phyloP scores from a whole-genome alignment of 2,888 invertebrate genomes.

The Aricia artaxerxes region DNA sequence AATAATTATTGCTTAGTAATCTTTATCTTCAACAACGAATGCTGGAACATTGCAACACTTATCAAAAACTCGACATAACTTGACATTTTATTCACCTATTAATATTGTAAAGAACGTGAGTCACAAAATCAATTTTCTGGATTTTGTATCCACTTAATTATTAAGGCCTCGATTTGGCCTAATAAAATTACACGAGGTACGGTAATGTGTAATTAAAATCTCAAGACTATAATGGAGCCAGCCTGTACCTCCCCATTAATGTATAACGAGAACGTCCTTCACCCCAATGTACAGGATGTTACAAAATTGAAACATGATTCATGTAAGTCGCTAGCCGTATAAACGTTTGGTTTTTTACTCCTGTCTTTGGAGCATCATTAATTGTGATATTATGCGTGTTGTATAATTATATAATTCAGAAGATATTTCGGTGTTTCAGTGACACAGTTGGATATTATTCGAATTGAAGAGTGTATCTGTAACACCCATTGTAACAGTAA shows the following conservation, averaged over 20 bases:
- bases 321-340: neutral
- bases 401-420: too few relatives aligned
- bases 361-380: too few relatives aligned
- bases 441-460: too few relatives aligned
- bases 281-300: neutral
- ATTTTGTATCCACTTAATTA: neutral
- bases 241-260: constrained; percentile 1
- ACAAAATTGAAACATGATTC: neutral
- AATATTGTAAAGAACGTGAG: neutral
- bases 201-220: constrained; percentile 18
- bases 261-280: neutral
- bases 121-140: neutral
- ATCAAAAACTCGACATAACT: too few relatives aligned
- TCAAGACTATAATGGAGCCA: constrained; percentile 6
- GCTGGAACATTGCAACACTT: too few relatives aligned
- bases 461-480: too few relatives aligned
- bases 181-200: constrained; percentile 11
- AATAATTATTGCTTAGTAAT: too few relatives aligned
- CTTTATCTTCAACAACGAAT: too few relatives aligned
- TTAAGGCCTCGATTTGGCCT: neutral
- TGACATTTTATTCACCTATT: too few relatives aligned
- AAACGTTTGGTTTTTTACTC: neutral
- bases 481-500: too few relatives aligned
- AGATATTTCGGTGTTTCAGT: too few relatives aligned
- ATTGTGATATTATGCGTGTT: too few relatives aligned